Evolutionary conservation across 2,113 vertebrate species (phyloP).

Genomic region (Okapia johnstoni): DNA sequence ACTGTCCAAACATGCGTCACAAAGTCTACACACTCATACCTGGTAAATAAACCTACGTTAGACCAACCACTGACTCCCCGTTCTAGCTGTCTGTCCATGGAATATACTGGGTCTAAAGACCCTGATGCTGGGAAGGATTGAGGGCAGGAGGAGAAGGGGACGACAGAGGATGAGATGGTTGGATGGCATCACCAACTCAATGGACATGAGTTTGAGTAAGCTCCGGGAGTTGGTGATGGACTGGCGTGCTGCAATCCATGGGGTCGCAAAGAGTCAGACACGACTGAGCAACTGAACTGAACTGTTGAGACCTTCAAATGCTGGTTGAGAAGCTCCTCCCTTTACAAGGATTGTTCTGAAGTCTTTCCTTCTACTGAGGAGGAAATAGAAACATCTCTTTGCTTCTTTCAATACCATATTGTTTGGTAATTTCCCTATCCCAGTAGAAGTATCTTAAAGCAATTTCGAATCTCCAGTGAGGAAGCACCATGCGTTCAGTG

Average conservation of each 20-base stretch:
- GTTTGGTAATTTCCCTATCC: not conserved
- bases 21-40: not conserved
- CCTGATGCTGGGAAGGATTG: not conserved
- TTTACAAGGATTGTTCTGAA: no score
- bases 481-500: accelerated
- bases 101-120: not conserved
- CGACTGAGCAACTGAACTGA: accelerated
- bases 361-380: not conserved
- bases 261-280: not conserved
- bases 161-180: not conserved
- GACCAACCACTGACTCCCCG: not conserved
- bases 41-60: not conserved
- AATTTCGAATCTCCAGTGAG: not conserved
- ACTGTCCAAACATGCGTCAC: accelerated
- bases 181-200: not conserved
- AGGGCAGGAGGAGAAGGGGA: not conserved
- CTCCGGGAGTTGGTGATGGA: not conserved
- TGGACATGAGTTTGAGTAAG: not conserved
- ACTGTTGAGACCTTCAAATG: not conserved
- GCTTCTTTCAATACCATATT: not conserved
- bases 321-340: not conserved
- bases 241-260: not conserved
- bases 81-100: accelerated
- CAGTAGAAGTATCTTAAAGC: not conserved
- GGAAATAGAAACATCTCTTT: not conserved